Evolutionary conservation across 1,140 invertebrate genomes (phyloP), one percentile per base, ranked within the genome.

Genomic region (Drosophila novamexicana): DNA sequence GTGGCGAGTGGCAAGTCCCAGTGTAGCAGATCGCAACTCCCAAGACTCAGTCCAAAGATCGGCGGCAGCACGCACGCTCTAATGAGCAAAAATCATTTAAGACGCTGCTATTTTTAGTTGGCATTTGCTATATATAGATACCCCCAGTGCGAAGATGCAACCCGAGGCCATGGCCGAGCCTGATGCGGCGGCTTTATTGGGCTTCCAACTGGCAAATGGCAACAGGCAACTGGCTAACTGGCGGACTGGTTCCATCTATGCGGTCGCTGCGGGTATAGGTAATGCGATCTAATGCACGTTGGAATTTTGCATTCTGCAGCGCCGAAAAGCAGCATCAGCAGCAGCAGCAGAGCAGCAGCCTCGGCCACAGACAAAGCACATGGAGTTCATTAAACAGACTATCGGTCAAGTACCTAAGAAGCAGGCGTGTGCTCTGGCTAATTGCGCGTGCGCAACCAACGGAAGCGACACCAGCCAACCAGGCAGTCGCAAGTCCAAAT

Each of bases 81-180:
- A 88, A 88, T 88, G 83, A 88, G 83, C 83, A 88, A 89, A 88
- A 88, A 88, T 88, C 83, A 89, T 89, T 88, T 88, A 88, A 89
- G 84, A 89, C 77, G 66, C 75, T 59, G 77, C 84, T 88, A 88
- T 88, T 88, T 88, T 89, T 88, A 88, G 83, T 66, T 80, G 67
- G 74, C 83, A 88, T 88, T 79, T 77, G 78, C 83, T 88, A 88
- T 88, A 88, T 88, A 81, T 88, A 88, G 83, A 71, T 44, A 53
- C 49, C 16, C 59, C 36, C 36, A 54, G 40, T 22, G 18, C 49
- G 36, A 34, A 44, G 14, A 39, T 75, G 76, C 62, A 75, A 76
- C 69, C 57, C 69, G 69, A 80, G 61, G 68, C 64, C 65, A 50
- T 44, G 57, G 40, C 40, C 62, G 14, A 44, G 53, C n/a, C 62